phyloP scores from a whole-genome alignment of 2,888 invertebrate species.

The Athalia circularis region DNA sequence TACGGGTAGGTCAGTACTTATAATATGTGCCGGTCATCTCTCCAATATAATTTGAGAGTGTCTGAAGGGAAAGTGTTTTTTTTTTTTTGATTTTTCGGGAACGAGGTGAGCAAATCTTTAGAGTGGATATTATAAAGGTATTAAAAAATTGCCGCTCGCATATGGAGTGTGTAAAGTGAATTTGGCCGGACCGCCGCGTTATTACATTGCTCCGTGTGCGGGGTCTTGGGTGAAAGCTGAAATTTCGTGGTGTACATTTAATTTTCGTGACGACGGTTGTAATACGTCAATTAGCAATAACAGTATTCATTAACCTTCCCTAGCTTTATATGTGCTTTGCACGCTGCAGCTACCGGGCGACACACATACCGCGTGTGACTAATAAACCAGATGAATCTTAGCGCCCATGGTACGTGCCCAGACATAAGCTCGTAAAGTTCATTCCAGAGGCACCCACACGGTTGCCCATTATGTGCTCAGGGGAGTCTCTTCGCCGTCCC shows the following conservation, averaged over 20 bases:
- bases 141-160: no score
- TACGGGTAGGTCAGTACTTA: no score
- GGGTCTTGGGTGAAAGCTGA: no score
- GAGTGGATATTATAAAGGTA: no score
- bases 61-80: neutral
- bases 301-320: constrained; percentile 64
- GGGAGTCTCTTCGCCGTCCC: constrained; percentile 13
- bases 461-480: constrained; percentile 17
- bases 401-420: constrained; percentile 40
- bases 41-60: no score
- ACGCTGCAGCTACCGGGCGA: constrained; percentile 51
- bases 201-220: no score
- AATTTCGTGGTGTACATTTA: constrained; percentile 14
- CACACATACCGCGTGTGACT: constrained; percentile 54
- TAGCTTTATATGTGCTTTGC: neutral
- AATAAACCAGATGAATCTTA: constrained; percentile 44
- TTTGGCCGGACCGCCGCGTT: no score
- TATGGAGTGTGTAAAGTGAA: no score
- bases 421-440: constrained; percentile 41
- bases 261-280: constrained; percentile 53
- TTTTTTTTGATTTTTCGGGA: neutral
- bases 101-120: neutral
- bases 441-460: constrained; percentile 41
- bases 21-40: no score
- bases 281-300: constrained; percentile 69